Conservation (phyloP, 2,113 vertebrate species). For the Paradisaea rubra region DNA sequence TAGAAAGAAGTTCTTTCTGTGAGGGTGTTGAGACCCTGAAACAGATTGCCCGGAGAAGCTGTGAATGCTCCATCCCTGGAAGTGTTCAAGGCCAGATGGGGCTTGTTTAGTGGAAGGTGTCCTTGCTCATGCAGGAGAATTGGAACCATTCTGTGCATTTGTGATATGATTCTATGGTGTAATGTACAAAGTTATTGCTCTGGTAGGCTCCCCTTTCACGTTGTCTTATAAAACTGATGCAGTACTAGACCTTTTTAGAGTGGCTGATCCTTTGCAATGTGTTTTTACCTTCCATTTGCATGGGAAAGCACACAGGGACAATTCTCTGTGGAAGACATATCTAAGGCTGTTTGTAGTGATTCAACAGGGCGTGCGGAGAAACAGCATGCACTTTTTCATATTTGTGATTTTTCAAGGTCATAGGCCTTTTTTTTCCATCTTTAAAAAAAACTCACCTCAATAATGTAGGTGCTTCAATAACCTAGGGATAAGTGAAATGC, state of each 20-base stretch:
- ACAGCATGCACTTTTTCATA: neutral
- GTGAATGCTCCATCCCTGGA: neutral
- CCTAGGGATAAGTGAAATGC: neutral
- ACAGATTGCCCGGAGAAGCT: neutral
- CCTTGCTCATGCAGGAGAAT: neutral
- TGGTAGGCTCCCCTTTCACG: neutral
- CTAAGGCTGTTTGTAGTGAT: neutral
- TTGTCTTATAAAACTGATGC: neutral
- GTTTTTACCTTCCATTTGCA: conserved; percentile 11
- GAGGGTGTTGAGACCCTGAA: neutral
- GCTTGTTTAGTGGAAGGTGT: neutral
- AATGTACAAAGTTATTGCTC: neutral
- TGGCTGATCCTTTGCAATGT: neutral
- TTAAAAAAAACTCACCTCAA: neutral
- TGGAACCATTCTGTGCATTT: neutral
- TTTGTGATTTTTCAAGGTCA: conserved; percentile 37
- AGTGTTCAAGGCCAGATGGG: neutral
- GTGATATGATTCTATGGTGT: neutral
- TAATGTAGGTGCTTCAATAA: neutral
- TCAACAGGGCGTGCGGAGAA: conserved; percentile 7
- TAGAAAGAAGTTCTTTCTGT: neutral
- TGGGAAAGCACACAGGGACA: neutral
- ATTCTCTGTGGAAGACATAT: neutral
- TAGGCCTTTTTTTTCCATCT: neutral
- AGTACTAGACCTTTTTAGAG: neutral